Conservation (phyloP, 2,797 vertebrate genomes). For the Sarcophilus harrisii region DNA sequence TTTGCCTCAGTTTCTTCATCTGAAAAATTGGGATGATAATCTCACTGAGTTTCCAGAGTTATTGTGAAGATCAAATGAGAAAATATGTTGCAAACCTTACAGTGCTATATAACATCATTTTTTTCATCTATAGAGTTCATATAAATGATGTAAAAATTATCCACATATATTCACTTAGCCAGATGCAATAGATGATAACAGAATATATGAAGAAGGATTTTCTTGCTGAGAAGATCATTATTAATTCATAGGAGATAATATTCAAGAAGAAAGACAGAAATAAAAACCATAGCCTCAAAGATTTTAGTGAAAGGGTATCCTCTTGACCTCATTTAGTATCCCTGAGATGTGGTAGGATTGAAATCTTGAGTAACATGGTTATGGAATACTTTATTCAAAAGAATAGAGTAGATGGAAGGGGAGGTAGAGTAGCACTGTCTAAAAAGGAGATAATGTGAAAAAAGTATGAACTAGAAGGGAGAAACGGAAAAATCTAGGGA, state of each 20-base stretch:
- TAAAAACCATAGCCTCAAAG: not conserved
- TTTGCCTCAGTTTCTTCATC: not conserved
- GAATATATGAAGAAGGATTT: not conserved
- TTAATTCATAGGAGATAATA: not conserved
- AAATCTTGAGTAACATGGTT: not conserved
- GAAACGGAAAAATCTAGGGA: not conserved
- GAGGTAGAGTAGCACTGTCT: not conserved
- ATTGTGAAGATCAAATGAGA: not conserved
- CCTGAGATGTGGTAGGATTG: not conserved
- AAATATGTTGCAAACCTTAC: not conserved
- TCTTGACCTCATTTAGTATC: not conserved
- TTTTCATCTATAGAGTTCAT: not conserved
- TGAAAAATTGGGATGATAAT: not conserved
- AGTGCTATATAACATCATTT: not conserved
- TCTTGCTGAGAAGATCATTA: not conserved
- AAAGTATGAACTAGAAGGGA: not conserved
- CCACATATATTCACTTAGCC: not conserved
- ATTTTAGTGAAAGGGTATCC: not conserved
- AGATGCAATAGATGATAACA: not conserved
- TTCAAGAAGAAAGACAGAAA: not conserved
- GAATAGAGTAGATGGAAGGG: not conserved
- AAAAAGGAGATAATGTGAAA: not conserved
- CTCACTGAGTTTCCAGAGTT: not conserved
- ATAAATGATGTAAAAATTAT: not conserved
- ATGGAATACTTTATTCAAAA: not conserved